These are phyloP conservation scores for Bombyx mori DNA, from an alignment of 1,140 invertebrate species.

Conservation along the genomic window ASM3026992v2 NC_085131.1:6210501-6211000, in stretches of 20 bases:
- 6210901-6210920: no score
- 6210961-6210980: no score
- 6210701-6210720: conserved; percentile 18
- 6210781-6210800: no score
- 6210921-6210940: no score
- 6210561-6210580: conserved; percentile 13
- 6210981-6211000: no score
- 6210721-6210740: conserved; percentile 13
- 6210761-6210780: conserved; percentile 10
- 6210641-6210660: conserved; percentile 64
- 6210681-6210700: conserved; percentile 52
- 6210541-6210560: conserved; percentile 38
- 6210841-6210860: no score
- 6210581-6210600: conserved; percentile 11
- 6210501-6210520: conserved; percentile 2
- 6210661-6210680: conserved; percentile 57
- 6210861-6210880: no score
- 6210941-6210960: no score
- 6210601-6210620: conserved; percentile 19
- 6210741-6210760: conserved; percentile 6
- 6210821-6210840: no score
- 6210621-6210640: conserved; percentile 62
- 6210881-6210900: no score
- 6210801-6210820: no score
- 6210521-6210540: conserved; percentile 3